Evolutionary conservation across 1,140 invertebrate genomes (phyloP).

Genomic region (Procambarus clarkii): DNA sequence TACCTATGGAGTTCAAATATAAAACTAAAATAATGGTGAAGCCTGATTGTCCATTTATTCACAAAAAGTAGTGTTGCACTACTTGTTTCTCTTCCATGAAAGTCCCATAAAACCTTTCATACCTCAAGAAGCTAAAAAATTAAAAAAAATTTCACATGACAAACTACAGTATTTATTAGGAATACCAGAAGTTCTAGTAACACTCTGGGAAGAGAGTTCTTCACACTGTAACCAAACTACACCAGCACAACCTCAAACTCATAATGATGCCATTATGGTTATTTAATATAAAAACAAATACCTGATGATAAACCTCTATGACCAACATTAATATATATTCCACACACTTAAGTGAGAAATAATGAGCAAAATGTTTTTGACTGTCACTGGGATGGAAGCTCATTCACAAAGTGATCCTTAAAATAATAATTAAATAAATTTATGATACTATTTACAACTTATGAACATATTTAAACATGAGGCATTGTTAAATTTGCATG

Average conservation of each 20-base stretch:
- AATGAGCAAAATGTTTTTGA: conserved; percentile 36
- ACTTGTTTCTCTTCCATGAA: background rate
- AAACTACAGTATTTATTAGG: background rate
- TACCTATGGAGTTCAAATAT: conserved; percentile 7
- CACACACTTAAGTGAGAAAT: conserved; percentile 15
- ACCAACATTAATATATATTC: conserved; percentile 12
- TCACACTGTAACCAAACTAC: background rate
- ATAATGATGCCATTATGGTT: background rate
- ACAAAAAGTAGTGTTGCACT: conserved; percentile 10
- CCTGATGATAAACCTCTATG: background rate
- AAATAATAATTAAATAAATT: background rate
- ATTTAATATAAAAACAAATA: background rate
- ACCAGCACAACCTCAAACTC: background rate
- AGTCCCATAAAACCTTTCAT: conserved; percentile 24
- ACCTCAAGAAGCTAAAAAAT: conserved; percentile 8
- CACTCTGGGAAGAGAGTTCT: background rate
- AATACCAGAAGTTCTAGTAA: background rate
- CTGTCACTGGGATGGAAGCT: conserved; percentile 35
- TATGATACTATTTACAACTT: background rate
- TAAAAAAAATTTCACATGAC: background rate
- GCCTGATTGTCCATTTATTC: conserved; percentile 40
- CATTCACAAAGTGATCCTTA: conserved; percentile 20
- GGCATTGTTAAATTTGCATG: too few relatives aligned
- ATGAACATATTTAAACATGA: background rate
- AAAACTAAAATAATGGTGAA: conserved; percentile 15